Evolutionary conservation across 2,113 vertebrate genomes (phyloP).

Genomic region (Theropithecus gelada): DNA sequence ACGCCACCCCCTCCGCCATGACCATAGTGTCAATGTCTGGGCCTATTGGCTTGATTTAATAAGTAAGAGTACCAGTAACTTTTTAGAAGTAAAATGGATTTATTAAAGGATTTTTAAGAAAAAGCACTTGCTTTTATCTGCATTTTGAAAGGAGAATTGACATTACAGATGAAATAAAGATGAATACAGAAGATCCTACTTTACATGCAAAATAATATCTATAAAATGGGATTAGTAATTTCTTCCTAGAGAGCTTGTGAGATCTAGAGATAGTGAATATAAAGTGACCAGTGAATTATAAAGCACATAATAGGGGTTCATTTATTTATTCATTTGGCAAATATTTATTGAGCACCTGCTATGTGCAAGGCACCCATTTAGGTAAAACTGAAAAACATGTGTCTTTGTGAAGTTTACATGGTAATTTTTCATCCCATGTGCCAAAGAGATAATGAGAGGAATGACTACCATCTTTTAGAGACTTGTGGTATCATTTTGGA

Average conservation of each 20-base stretch:
- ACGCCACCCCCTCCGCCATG: too few relatives aligned
- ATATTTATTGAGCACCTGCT: neutral
- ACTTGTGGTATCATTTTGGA: neutral
- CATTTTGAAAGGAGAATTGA: neutral
- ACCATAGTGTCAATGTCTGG: too few relatives aligned
- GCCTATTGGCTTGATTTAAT: rapidly evolving
- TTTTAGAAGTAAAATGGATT: neutral
- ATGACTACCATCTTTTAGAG: neutral
- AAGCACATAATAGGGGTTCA: neutral
- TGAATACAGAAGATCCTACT: neutral
- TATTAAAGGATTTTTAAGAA: neutral
- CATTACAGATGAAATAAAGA: neutral
- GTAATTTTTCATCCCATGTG: neutral
- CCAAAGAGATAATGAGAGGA: neutral
- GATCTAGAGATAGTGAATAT: neutral
- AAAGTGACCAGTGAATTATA: neutral
- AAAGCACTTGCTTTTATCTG: neutral
- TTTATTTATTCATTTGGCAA: neutral
- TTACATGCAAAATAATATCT: neutral
- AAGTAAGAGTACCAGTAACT: neutral
- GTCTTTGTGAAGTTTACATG: neutral
- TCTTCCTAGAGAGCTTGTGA: neutral
- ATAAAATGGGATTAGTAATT: neutral
- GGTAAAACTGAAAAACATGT: neutral
- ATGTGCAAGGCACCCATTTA: neutral